phyloP scores from a whole-genome alignment of 1,140 invertebrate genomes.

The Panagrolaimus sp. region DNA sequence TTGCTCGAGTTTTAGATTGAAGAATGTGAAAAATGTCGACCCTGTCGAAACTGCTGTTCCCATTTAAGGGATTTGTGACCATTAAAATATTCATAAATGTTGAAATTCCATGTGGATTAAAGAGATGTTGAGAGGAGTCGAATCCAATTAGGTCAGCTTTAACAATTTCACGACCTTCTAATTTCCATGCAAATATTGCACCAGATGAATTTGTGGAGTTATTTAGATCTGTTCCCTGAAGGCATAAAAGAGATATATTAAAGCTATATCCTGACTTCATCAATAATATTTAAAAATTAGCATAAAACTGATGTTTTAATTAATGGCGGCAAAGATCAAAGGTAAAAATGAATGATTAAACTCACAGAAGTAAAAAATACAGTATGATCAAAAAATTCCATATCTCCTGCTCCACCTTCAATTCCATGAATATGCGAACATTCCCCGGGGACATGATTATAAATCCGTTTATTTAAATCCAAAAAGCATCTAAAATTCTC shows the following conservation, averaged over 20 bases:
- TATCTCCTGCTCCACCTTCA: constrained; percentile 19
- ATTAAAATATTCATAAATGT: constrained; percentile 1
- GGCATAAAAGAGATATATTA: background rate
- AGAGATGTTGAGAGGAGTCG: background rate
- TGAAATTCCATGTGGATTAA: background rate
- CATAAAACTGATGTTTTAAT: background rate
- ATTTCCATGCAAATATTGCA: background rate
- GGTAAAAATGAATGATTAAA: no score
- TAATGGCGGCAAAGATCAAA: no score
- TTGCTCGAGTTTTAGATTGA: background rate
- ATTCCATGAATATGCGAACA: constrained; percentile 14
- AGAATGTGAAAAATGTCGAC: background rate
- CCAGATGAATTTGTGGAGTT: constrained; percentile 24
- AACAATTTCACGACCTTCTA: background rate
- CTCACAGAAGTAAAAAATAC: background rate
- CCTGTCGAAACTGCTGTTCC: background rate
- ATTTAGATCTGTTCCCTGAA: constrained; percentile 21
- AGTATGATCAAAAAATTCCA: background rate
- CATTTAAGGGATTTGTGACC: background rate
- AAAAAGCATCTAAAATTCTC: background rate
- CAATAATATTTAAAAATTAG: background rate
- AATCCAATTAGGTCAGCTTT: background rate
- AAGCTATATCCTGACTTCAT: no score
- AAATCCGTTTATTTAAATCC: constrained; percentile 27
- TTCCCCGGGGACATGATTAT: constrained; percentile 31